These are phyloP conservation scores for Anhinga rufa DNA, from an alignment of 2,113 vertebrate genomes.

Conservation along the genomic window DNA sequence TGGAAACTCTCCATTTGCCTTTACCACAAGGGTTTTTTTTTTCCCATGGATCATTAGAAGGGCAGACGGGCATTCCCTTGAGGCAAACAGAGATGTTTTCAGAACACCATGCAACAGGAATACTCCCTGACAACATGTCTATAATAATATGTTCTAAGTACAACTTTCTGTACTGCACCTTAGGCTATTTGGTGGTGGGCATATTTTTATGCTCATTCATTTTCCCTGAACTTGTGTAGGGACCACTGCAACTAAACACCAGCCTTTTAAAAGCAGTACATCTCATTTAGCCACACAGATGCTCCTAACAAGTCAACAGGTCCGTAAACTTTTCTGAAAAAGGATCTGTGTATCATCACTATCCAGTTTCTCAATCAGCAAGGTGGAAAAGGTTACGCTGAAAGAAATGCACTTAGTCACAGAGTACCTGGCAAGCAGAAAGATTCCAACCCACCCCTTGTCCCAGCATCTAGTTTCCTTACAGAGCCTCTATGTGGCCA, in stretches of 20 bases:
- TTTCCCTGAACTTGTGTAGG: not conserved
- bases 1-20: slow-evolving; percentile 37
- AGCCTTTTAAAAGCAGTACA: not conserved
- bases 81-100: slow-evolving; percentile 57
- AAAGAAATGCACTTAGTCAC: slow-evolving; percentile 30
- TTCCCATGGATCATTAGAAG: slow-evolving; percentile 38
- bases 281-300: not conserved
- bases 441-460: not conserved
- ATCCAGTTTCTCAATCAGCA: slow-evolving; percentile 14
- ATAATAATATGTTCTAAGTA: slow-evolving; percentile 31
- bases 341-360: not conserved
- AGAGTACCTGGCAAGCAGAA: not conserved
- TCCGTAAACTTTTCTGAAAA: not conserved
- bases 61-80: slow-evolving; percentile 47
- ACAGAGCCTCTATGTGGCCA: not conserved
- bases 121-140: slow-evolving; percentile 44
- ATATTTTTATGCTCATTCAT: slow-evolving; percentile 4
- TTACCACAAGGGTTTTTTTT: slow-evolving; percentile 32
- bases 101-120: slow-evolving; percentile 40
- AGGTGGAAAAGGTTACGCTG: slow-evolving; percentile 17
- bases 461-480: not conserved
- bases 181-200: slow-evolving; percentile 2
- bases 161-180: slow-evolving; percentile 18
- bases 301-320: not conserved
- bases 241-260: not conserved